Conservation (phyloP, 2,797 vertebrate species). For the Centroberyx gerrardi region DNA sequence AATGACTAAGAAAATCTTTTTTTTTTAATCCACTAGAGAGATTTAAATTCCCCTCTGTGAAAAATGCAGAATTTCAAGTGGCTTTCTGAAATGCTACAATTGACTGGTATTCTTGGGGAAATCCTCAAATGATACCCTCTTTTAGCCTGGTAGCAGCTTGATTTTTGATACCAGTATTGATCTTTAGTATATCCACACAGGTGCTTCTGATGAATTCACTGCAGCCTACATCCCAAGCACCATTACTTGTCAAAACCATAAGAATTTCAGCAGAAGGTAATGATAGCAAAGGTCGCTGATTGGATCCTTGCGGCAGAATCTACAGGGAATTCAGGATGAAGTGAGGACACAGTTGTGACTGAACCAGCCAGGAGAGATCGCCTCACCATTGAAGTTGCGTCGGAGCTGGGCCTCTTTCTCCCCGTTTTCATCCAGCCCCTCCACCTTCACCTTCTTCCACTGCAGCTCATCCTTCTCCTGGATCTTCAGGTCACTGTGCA, state of each 20-base stretch:
- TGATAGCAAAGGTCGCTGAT: background rate
- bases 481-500: slow-evolving; percentile 96
- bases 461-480: slow-evolving; percentile 96
- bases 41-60: no score
- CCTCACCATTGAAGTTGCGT: slow-evolving; percentile 90
- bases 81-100: no score
- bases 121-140: no score
- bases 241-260: background rate
- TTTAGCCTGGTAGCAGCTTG: background rate
- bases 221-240: background rate
- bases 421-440: slow-evolving; percentile 93
- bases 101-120: no score
- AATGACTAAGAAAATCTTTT: no score
- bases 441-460: slow-evolving; percentile 96
- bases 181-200: background rate
- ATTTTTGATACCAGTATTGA: background rate
- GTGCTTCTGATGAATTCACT: background rate
- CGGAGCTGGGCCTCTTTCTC: slow-evolving; percentile 93
- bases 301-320: background rate
- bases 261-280: background rate
- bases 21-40: no score
- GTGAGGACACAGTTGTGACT: background rate
- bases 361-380: background rate
- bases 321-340: background rate
- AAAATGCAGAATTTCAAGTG: no score